phyloP scores from a whole-genome alignment of 1,140 invertebrate genomes.

The Pogonomyrmex californicus region DNA sequence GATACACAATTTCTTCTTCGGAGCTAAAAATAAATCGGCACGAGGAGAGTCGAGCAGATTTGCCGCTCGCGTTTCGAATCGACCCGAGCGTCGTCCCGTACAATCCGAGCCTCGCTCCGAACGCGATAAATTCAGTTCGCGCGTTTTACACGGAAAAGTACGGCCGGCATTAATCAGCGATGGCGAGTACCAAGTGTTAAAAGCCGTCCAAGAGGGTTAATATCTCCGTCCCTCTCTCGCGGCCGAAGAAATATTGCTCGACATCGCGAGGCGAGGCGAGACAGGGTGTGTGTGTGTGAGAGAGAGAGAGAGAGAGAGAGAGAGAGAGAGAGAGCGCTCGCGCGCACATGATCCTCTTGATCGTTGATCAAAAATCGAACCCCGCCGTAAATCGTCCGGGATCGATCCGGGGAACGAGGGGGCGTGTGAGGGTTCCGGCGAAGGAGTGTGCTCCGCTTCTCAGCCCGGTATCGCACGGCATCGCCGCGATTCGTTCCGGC shows the following conservation, averaged over 20 bases:
- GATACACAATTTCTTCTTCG: neutral
- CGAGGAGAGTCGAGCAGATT: neutral
- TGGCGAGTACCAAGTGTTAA: conserved; percentile 44
- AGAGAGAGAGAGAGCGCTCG: too few relatives aligned
- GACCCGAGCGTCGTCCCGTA: neutral
- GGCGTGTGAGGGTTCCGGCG: conserved; percentile 51
- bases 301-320: too few relatives aligned
- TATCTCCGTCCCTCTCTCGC: conserved; percentile 8
- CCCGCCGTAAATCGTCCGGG: conserved; percentile 57
- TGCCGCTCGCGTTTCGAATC: conserved; percentile 27
- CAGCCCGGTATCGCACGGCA: conserved; percentile 30
- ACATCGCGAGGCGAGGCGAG: conserved; percentile 1
- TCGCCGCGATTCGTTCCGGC: conserved; percentile 71
- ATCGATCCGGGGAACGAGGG: conserved; percentile 60
- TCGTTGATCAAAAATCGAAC: conserved; percentile 64
- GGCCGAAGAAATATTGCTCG: conserved; percentile 38
- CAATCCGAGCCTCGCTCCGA: neutral
- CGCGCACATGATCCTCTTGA: conserved; percentile 48
- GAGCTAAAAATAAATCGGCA: neutral
- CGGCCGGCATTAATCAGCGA: conserved; percentile 32
- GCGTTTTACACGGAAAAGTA: conserved; percentile 47
- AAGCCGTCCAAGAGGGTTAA: conserved; percentile 39
- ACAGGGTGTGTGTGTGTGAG: too few relatives aligned
- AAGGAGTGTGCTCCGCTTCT: conserved; percentile 50
- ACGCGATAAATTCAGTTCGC: conserved; percentile 45